A percentile compares a stretch with the other conserved stretches of the same genome.
These are phyloP conservation scores for Cydia fagiglandana DNA, from an alignment of 1,140 invertebrate species.

Conservation along the genomic window DNA sequence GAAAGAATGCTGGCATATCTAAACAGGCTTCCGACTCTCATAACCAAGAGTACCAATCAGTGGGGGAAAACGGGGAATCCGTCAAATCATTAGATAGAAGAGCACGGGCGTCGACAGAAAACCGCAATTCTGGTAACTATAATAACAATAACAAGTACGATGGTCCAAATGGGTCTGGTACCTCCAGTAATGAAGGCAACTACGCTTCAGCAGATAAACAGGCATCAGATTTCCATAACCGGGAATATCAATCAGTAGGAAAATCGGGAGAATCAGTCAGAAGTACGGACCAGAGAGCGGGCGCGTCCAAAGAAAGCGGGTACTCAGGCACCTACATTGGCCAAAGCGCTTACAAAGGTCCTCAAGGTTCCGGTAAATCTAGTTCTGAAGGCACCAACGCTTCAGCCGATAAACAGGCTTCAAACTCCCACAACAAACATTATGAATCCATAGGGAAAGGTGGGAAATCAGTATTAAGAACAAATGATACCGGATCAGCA, in stretches of 20 bases:
- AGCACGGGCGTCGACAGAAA: neutral
- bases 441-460: neutral
- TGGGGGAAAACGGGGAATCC: neutral
- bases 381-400: neutral
- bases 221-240: neutral
- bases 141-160: neutral
- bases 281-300: neutral
- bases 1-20: neutral
- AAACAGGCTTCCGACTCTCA: neutral
- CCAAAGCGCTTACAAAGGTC: neutral
- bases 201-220: neutral
- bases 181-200: neutral
- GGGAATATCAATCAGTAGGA: neutral
- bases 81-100: neutral
- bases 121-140: neutral
- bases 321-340: neutral
- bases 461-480: neutral
- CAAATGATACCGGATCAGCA: neutral
- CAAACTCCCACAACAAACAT: neutral
- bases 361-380: neutral
- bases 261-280: neutral
- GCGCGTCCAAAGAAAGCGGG: neutral
- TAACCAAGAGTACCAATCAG: neutral
- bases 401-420: neutral
- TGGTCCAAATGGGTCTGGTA: neutral